Conservation (phyloP, 2,113 vertebrate species). For the Mohoua ochrocephala region DNA sequence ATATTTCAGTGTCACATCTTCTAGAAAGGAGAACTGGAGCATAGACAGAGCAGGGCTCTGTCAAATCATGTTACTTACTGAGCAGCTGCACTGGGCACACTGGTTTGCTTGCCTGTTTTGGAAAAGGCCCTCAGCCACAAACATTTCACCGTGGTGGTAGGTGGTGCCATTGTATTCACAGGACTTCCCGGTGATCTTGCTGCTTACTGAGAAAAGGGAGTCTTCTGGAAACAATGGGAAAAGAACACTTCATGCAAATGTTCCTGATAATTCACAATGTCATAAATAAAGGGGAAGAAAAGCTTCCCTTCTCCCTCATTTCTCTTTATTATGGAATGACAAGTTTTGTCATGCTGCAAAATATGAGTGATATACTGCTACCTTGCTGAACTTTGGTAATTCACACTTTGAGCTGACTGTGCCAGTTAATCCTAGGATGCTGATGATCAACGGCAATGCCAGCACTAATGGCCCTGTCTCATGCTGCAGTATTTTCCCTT, state of each 20-base stretch:
- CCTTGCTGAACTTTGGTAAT: neutral
- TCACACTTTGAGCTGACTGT: neutral
- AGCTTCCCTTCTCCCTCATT: neutral
- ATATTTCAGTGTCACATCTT: neutral
- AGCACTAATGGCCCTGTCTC: neutral
- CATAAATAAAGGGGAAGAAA: neutral
- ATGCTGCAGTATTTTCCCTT: neutral
- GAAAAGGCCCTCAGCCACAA: slow-evolving; percentile 78
- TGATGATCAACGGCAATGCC: neutral
- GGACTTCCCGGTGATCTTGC: slow-evolving; percentile 72
- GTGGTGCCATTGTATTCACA: slow-evolving; percentile 78
- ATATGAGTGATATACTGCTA: neutral
- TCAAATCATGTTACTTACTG: slow-evolving; percentile 67
- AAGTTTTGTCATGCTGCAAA: neutral
- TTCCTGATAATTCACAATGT: neutral
- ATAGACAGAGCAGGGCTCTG: neutral
- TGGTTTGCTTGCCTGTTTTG: slow-evolving; percentile 78
- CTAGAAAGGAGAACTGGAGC: neutral
- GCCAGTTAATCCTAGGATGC: neutral
- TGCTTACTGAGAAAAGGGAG: slow-evolving; percentile 63
- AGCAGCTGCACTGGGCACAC: slow-evolving; percentile 80
- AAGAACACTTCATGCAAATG: neutral
- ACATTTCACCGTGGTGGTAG: slow-evolving; percentile 77
- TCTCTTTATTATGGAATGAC: neutral
- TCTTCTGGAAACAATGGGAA: slow-evolving; percentile 67